Base-by-base conservation (phyloP, 2,888 invertebrate genomes). In the Agrotis clavis region DNA sequence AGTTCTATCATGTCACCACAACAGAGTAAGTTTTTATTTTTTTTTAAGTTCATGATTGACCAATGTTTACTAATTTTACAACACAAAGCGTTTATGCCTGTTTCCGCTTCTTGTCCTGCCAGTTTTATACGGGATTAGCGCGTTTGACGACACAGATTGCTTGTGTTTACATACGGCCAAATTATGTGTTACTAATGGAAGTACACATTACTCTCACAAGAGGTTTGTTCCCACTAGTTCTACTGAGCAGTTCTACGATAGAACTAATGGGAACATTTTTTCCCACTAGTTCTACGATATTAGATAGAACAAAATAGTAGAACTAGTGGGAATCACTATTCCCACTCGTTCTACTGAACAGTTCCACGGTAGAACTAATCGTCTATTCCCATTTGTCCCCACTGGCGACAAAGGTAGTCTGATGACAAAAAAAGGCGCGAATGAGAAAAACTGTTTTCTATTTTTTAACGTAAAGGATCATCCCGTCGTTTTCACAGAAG, bases 1-100 rank as follows among this genome's bases (percentile, higher is more conserved):
- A 95, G 95, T 87, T 96, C 96, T 25, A 93, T 94, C 66, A 89
- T 93, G 88, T 96, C 96, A 9, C 95, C 95, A 14, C 94, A 94
- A 82, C 96, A 95, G 83, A 95, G 96, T 96, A 88, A 94, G 95
- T 74, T n/a, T n/a, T n/a, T 25, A 6, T 7, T 62, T 57, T 41
- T 41, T 66, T 5, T 45, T 47, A 41, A 41, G 41, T 41, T 41
- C 41, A 9, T 41, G 41, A 41, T 41, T 41, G 11, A 11, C 41
- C 0, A 41, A 41, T 41, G 41, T 11, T 41, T 41, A 41, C 11
- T 41, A 41, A 41, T 41, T 41, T 41, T 41, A 41, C 41, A 11
- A 13, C 16, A 6, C n/a, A n/a, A 35, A n/a, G 4, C 18, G 14
- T 57, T 6, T 14, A 6, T 57, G n/a, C 0, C n/a, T 30, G 11